A percentile compares a stretch with the other conserved stretches of the same genome.
phyloP scores from a whole-genome alignment of 2,113 vertebrate species.

The Epinephelus lanceolatus region DNA sequence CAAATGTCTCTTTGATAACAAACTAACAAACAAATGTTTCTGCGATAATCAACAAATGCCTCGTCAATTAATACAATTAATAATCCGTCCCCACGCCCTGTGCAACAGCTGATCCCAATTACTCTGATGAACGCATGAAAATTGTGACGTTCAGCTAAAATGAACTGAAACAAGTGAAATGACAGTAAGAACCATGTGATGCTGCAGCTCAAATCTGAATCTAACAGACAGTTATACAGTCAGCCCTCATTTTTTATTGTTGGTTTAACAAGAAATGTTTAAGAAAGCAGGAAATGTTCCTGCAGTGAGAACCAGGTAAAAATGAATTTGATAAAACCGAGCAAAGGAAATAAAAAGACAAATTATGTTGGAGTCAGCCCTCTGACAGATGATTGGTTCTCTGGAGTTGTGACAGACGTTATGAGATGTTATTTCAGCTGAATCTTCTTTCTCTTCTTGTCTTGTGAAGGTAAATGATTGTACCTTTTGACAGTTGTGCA shows the following conservation, averaged over 20 bases:
- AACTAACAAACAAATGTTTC: too few species aligned
- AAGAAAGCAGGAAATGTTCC: not conserved
- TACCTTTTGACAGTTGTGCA: constrained; percentile 1
- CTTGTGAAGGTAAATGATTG: constrained; percentile 17
- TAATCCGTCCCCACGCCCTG: too few species aligned
- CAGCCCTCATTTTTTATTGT: not conserved
- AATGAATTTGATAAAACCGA: constrained; percentile 6
- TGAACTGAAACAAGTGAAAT: too few species aligned
- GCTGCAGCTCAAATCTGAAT: not conserved
- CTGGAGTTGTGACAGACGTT: constrained; percentile 38
- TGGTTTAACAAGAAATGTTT: not conserved
- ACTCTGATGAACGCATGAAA: too few species aligned
- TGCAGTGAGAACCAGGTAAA: not conserved
- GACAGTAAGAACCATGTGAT: too few species aligned
- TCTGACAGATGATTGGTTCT: constrained; percentile 41
- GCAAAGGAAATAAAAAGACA: not conserved
- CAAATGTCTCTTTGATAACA: too few species aligned
- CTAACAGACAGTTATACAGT: not conserved
- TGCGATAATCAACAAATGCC: too few species aligned
- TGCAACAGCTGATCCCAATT: too few species aligned
- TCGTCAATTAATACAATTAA: too few species aligned
- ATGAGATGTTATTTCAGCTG: constrained; percentile 44
- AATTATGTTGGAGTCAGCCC: constrained; percentile 7
- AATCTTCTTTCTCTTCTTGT: constrained; percentile 18
- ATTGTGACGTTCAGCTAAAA: too few species aligned